Evolutionary conservation across 2,797 vertebrate species (phyloP).

Genomic region (Euphonia xanthogaster): DNA sequence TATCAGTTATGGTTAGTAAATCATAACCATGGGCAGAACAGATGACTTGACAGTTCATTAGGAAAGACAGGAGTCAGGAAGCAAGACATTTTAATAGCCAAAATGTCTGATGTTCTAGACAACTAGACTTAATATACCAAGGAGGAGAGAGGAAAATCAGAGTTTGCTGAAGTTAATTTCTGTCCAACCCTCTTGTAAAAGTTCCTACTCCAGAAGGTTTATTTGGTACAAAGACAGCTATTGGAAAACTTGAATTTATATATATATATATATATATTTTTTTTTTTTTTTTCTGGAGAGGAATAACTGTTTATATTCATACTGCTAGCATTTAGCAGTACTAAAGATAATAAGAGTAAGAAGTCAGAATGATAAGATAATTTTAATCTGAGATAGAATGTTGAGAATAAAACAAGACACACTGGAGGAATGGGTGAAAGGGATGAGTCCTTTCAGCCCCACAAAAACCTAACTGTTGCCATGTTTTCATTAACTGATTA

Average conservation of each 20-base stretch:
- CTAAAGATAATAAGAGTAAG: background rate
- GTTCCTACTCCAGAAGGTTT: background rate
- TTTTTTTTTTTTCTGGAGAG: background rate
- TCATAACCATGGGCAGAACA: constrained; percentile 2
- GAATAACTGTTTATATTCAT: background rate
- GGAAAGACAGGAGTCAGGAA: constrained; percentile 32
- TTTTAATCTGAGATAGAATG: background rate
- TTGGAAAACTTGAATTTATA: background rate
- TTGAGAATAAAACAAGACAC: background rate
- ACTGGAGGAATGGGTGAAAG: background rate
- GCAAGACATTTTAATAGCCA: background rate
- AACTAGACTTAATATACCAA: background rate
- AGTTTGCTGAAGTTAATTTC: background rate
- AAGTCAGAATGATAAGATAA: background rate
- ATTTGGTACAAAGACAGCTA: background rate
- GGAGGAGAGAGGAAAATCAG: background rate
- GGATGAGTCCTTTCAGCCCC: background rate
- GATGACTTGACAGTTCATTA: constrained; percentile 31
- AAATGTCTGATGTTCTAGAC: background rate
- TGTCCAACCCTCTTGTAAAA: background rate
- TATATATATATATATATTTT: too few relatives aligned
- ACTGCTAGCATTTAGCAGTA: background rate
- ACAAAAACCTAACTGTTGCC: background rate
- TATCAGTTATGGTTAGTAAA: constrained; percentile 28
- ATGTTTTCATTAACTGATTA: background rate